These are phyloP conservation scores for Alligator mississippiensis DNA, from an alignment of 2,113 vertebrate species.

Conservation along the genomic window DNA sequence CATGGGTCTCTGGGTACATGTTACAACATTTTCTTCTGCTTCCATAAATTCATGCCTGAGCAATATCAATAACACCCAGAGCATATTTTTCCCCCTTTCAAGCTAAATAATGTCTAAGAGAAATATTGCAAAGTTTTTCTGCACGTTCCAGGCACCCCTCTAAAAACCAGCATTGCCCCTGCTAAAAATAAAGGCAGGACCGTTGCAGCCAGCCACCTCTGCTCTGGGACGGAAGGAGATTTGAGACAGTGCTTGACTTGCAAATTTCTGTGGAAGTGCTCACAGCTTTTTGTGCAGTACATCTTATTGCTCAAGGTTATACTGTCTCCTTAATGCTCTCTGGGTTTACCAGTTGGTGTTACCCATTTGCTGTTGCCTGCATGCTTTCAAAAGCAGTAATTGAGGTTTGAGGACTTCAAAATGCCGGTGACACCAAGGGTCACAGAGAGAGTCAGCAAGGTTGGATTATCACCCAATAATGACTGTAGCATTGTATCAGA, in stretches of 20 bases:
- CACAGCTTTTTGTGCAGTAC: background rate
- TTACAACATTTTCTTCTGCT: background rate
- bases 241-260: background rate
- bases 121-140: background rate
- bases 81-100: background rate
- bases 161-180: background rate
- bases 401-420: background rate
- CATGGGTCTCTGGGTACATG: background rate
- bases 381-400: background rate
- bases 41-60: background rate
- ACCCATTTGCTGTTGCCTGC: background rate
- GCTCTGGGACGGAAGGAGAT: background rate
- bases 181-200: background rate
- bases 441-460: too few relatives aligned
- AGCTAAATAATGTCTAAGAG: background rate
- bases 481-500: background rate
- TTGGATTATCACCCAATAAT: too few relatives aligned
- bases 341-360: background rate
- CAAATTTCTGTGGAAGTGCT: background rate
- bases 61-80: slow-evolving; percentile 4
- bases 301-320: background rate
- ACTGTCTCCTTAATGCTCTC: background rate
- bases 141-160: background rate
- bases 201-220: background rate
- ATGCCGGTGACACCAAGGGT: fast-evolving